A percentile compares a stretch with the other conserved stretches of the same genome.
Conservation (phyloP, 2,113 vertebrate species). For the Peromyscus californicus region DNA sequence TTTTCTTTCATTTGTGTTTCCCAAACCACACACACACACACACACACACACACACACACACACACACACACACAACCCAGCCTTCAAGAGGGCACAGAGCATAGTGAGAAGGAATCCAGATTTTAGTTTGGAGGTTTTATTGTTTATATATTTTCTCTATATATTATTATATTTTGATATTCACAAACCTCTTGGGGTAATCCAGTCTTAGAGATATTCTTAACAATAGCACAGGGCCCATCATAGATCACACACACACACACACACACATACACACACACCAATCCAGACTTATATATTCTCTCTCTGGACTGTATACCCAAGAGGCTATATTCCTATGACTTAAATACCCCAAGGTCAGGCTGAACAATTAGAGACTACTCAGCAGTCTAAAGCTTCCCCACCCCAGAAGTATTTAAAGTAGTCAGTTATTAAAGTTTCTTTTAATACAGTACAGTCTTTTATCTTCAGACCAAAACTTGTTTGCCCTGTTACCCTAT, state of each 20-base stretch:
- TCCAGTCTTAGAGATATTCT: background rate
- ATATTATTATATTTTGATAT: slow-evolving; percentile 12
- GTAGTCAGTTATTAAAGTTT: background rate
- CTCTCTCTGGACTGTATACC: background rate
- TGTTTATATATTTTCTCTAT: slow-evolving; percentile 32
- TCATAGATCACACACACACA: background rate
- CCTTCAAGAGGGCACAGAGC: background rate
- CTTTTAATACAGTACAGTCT: background rate
- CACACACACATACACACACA: background rate
- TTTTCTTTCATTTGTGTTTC: background rate
- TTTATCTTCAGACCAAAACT: background rate
- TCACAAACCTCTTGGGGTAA: background rate
- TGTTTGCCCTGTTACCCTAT: background rate
- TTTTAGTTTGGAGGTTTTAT: background rate
- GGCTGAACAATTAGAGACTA: background rate
- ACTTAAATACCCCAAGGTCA: background rate
- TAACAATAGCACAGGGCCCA: background rate
- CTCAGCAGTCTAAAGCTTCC: background rate
- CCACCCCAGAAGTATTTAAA: background rate
- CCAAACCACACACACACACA: background rate
- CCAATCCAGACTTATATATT: background rate
- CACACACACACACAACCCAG: background rate
- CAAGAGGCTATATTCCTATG: background rate
- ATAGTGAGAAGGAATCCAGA: background rate
- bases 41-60: background rate